These are phyloP conservation scores for Dermochelys coriacea DNA, from an alignment of 2,797 vertebrate species.

Conservation along the genomic window DNA sequence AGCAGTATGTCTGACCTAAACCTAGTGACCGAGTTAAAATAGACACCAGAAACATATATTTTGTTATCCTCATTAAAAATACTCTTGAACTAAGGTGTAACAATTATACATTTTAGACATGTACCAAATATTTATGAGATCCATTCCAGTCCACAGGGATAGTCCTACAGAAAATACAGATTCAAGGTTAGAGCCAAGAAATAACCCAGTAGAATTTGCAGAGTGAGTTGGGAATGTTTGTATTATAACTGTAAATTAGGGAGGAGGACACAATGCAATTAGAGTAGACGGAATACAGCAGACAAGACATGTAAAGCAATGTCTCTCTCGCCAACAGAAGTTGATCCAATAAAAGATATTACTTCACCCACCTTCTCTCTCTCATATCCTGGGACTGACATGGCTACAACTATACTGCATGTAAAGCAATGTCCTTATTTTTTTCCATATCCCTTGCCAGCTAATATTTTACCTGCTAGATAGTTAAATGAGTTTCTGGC, in stretches of 20 bases:
- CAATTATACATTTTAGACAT: neutral
- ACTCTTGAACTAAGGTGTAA: neutral
- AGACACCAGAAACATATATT: neutral
- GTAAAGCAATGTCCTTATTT: neutral
- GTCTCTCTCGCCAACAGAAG: neutral
- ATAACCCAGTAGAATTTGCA: neutral
- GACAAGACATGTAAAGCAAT: neutral
- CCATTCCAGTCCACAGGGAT: neutral
- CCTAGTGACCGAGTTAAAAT: neutral
- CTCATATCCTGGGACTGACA: neutral
- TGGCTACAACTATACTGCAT: neutral
- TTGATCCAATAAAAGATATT: neutral
- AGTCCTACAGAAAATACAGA: neutral
- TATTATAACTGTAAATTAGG: neutral
- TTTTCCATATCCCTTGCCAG: neutral
- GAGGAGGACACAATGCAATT: neutral
- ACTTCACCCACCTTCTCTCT: neutral
- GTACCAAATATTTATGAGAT: neutral
- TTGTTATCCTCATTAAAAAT: neutral
- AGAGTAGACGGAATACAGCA: neutral
- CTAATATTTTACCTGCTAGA: slow-evolving; percentile 18
- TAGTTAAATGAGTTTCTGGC: slow-evolving; percentile 15
- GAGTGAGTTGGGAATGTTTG: neutral
- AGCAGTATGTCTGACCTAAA: neutral
- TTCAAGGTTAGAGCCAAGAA: neutral